Evolutionary conservation across 2,888 invertebrate genomes (phyloP), one percentile per base, ranked within the genome.

Genomic region (Drosophila tanythrix): DNA sequence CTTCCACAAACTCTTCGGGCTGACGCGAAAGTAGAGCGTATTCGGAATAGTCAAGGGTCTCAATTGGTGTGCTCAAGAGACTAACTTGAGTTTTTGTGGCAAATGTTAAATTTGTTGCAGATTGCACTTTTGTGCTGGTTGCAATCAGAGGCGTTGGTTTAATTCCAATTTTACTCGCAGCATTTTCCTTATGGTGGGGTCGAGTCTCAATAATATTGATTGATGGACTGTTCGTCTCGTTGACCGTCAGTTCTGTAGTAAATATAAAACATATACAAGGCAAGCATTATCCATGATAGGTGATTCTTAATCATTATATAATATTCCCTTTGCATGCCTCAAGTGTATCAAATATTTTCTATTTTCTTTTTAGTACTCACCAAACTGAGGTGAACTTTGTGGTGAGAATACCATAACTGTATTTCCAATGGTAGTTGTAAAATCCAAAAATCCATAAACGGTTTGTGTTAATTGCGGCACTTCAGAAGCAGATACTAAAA

Each of bases 381-480:
- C 96, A 94, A 95, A 94, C 92, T 95, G 93, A 29, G 96, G 95
- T 21, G 93, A 95, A 87, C 97, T 97, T 87, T 97, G 96, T 0
- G 98, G 98, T 0, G 98, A 98, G 93, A 98, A 98, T 40, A 98
- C 96, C 97, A 98, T 98, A 61, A 98, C 96, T 18, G 98, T 98
- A 92, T 98, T 97, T 74, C 97, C 98, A 89, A 98, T 97, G 5
- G 98, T 98, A 1, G 98, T 98, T 60, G 98, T 97, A 93, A 98
- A 98, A 93, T 98, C 98, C 82, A 98, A 94, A 93, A 98, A 98
- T 63, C 98, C 98, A 90, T 98, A 98, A 57, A 98, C 98, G 0
- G 98, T 98, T 93, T 98, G 98, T 27, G 98, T 98, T 76, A 96
- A 94, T 80, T 95, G 94, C 50, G 69, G 72, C 8, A 52, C 38